These are phyloP conservation scores for Percopsis omiscomaycus DNA, from an alignment of 2,797 vertebrate species.

Conservation along the genomic window DNA sequence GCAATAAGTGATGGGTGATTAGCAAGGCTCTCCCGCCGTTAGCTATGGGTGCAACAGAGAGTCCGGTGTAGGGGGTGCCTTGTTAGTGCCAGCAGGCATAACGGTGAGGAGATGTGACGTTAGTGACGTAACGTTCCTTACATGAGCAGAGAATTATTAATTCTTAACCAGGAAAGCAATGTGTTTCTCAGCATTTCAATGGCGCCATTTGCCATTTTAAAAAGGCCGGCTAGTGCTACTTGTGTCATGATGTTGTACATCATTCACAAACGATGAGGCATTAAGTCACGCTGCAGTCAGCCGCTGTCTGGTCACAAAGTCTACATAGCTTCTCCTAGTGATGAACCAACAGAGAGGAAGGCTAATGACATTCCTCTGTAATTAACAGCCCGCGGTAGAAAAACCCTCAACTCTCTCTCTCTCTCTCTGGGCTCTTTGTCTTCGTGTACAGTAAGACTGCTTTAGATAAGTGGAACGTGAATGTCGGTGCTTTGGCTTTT, in stretches of 20 bases:
- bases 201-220: background rate
- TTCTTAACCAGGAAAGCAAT: background rate
- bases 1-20: slow-evolving; percentile 43
- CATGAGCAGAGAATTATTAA: background rate
- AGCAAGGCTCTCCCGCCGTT: slow-evolving; percentile 11
- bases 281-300: too few relatives aligned
- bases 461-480: slow-evolving; percentile 40
- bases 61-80: background rate
- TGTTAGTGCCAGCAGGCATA: background rate
- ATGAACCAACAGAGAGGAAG: background rate
- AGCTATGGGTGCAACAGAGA: background rate
- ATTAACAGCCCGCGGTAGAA: slow-evolving; percentile 23
- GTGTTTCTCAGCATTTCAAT: background rate
- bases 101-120: slow-evolving; percentile 16
- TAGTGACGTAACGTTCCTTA: slow-evolving; percentile 35
- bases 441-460: slow-evolving; percentile 3
- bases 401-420: background rate
- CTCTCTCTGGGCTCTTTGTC: slow-evolving; percentile 14
- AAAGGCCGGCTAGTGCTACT: background rate
- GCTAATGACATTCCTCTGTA: background rate
- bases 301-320: too few relatives aligned
- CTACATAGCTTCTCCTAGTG: background rate
- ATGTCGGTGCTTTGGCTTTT: slow-evolving; percentile 21
- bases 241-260: background rate
- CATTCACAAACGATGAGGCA: too few relatives aligned